Evolutionary conservation across 2,888 invertebrate species (phyloP).

Genomic region (Atrina japonica): DNA sequence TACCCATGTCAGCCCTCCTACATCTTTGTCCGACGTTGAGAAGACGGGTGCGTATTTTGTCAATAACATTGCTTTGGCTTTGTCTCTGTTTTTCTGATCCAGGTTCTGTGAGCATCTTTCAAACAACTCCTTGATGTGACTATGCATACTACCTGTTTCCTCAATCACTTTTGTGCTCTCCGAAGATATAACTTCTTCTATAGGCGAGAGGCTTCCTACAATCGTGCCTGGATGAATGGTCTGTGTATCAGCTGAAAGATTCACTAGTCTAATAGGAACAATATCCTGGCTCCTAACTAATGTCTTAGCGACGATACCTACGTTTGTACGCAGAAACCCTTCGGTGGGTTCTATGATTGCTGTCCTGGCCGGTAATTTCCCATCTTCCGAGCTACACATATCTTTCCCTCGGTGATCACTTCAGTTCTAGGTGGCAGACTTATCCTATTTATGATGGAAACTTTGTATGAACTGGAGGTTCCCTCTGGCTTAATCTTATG

Average conservation of each 20-base stretch:
- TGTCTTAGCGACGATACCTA: not conserved
- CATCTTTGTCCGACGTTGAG: conserved; percentile 16
- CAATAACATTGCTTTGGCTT: not conserved
- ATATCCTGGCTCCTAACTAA: not conserved
- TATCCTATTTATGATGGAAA: conserved; percentile 10
- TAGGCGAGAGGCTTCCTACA: too few species aligned
- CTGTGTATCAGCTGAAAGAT: too few species aligned
- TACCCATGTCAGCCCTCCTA: conserved; percentile 16
- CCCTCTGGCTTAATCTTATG: not conserved
- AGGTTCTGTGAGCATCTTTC: too few species aligned
- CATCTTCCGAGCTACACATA: not conserved
- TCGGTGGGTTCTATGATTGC: not conserved
- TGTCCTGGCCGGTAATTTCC: not conserved
- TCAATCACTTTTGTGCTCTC: too few species aligned
- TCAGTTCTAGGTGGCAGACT: conserved; percentile 26
- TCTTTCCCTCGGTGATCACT: conserved; percentile 1
- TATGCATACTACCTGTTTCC: too few species aligned
- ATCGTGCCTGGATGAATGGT: too few species aligned
- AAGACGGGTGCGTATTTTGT: conserved; percentile 12
- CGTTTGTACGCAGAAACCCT: not conserved
- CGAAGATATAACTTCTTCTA: too few species aligned
- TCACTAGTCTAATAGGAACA: too few species aligned
- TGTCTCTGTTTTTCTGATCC: too few species aligned
- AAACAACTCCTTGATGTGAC: too few species aligned
- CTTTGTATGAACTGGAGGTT: conserved; percentile 26